phyloP scores from a whole-genome alignment of 2,888 invertebrate species.

The Hybos culiciformis region DNA sequence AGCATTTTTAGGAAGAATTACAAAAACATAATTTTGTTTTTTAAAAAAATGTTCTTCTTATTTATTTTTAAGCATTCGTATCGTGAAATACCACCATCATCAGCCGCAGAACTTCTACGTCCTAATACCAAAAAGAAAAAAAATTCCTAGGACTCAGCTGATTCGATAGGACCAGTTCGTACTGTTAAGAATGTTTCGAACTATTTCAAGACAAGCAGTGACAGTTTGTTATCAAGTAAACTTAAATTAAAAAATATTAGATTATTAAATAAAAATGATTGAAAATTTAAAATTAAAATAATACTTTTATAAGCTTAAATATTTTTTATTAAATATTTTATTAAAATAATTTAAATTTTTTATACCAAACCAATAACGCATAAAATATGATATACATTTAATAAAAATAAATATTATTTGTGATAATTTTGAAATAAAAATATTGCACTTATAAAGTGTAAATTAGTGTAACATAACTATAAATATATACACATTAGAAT shows the following conservation, averaged over 20 bases:
- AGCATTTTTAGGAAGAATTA: too few relatives aligned
- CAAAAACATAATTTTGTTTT: not conserved
- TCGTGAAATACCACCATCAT: conserved; percentile 29
- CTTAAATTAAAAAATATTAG: conserved; percentile 1
- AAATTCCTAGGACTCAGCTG: conserved; percentile 33
- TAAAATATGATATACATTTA: too few relatives aligned
- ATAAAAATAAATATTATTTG: too few relatives aligned
- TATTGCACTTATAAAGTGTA: too few relatives aligned
- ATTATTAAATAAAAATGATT: not conserved
- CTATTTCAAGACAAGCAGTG: conserved; percentile 27
- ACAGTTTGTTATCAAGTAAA: conserved; percentile 14
- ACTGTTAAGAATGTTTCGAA: conserved; percentile 27
- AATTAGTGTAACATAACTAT: too few relatives aligned
- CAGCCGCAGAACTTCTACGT: conserved; percentile 25
- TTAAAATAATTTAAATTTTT: too few relatives aligned
- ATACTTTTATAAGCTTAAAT: too few relatives aligned
- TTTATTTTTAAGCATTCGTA: conserved; percentile 25
- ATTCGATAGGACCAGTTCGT: conserved; percentile 22
- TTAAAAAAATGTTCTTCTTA: not conserved
- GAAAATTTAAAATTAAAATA: too few relatives aligned
- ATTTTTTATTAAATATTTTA: too few relatives aligned
- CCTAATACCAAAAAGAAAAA: conserved; percentile 31
- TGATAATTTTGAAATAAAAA: too few relatives aligned
- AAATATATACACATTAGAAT: too few relatives aligned
- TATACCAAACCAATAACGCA: too few relatives aligned